These are phyloP conservation scores for Cloeon dipterum DNA, from an alignment of 2,888 invertebrate genomes.

Conservation along the genomic window DNA sequence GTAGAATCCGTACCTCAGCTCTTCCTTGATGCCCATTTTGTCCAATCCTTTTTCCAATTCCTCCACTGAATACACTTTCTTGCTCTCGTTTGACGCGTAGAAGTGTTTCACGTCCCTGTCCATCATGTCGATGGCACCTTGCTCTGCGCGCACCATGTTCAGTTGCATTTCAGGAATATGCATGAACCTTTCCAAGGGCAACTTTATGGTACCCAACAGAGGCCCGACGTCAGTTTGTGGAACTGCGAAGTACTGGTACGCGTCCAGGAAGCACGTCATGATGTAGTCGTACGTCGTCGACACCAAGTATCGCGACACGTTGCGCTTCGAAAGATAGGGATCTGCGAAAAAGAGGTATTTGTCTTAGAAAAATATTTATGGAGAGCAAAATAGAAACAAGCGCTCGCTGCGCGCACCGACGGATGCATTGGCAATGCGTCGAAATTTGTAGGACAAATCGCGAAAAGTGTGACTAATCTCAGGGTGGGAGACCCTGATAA, in stretches of 20 bases:
- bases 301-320: slow-evolving; percentile 20
- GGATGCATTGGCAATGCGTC: background rate
- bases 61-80: background rate
- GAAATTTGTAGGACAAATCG: too few species aligned
- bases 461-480: too few species aligned
- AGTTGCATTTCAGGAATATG: background rate
- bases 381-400: slow-evolving; percentile 3
- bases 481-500: too few species aligned
- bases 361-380: slow-evolving; percentile 1
- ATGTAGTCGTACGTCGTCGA: slow-evolving; percentile 22
- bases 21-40: background rate
- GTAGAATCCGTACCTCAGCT: background rate
- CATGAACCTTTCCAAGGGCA: background rate
- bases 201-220: slow-evolving; percentile 12
- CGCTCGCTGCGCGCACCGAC: background rate
- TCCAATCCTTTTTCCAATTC: background rate
- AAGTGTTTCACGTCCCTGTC: background rate
- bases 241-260: slow-evolving; percentile 22
- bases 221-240: slow-evolving; percentile 17
- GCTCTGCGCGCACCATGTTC: background rate
- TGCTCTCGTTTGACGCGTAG: background rate
- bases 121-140: background rate
- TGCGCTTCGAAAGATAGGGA: slow-evolving; percentile 21
- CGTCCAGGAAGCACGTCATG: slow-evolving; percentile 18
- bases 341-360: slow-evolving; percentile 15